phyloP scores from a whole-genome alignment of 2,888 invertebrate genomes.

The Standfussiana lucernea region DNA sequence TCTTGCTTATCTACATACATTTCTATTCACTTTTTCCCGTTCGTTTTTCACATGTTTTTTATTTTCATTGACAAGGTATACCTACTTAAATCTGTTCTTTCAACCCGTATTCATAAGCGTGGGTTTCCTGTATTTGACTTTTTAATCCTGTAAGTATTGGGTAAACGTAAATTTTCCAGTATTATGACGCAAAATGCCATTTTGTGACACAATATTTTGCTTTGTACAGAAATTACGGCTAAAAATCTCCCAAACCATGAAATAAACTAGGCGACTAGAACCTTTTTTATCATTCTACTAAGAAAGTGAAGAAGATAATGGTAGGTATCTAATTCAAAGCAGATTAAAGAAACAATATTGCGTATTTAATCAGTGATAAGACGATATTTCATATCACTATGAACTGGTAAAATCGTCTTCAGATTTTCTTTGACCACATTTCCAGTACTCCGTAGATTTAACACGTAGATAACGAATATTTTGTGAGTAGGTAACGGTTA shows the following conservation, averaged over 20 bases:
- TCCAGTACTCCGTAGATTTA: neutral
- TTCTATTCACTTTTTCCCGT: conserved; percentile 49
- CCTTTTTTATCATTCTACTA: neutral
- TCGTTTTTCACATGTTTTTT: conserved; percentile 26
- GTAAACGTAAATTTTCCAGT: neutral
- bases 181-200: neutral
- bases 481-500: conserved; percentile 6
- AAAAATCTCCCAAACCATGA: neutral
- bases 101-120: neutral
- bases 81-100: neutral
- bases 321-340: conserved; percentile 13
- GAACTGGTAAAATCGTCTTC: neutral
- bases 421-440: neutral
- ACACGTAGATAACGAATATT: neutral
- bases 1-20: conserved; percentile 41
- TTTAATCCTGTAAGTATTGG: conserved; percentile 7
- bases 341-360: conserved; percentile 33
- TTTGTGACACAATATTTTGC: neutral
- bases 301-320: conserved; percentile 8
- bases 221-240: neutral
- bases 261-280: conserved; percentile 13
- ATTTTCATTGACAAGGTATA: conserved; percentile 16
- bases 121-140: conserved; percentile 16
- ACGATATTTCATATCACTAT: conserved; percentile 35
- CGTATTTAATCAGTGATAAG: conserved; percentile 22